Base-by-base conservation (phyloP, 2,888 invertebrate species). In the Pasiphila rectangulata region DNA sequence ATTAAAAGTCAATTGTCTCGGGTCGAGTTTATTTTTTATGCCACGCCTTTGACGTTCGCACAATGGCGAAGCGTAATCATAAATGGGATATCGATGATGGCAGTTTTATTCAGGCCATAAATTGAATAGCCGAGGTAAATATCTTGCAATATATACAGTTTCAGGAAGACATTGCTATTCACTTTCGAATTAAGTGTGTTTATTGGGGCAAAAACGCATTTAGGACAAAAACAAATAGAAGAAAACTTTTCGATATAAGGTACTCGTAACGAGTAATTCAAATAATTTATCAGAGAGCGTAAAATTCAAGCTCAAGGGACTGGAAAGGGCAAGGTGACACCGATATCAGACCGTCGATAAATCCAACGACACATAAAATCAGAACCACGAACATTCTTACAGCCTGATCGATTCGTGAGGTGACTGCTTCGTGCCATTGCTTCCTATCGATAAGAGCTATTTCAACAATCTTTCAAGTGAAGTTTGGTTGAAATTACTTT, bases 31-130 rank as follows among this genome's bases (percentile, higher is more conserved):
- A 46, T 46, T 52, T 46, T 40, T 45, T 42, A 51, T 35, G 40
- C 45, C 34, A 43, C 21, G 34, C 32, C 37, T 40, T 42, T 53
- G 52, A 49, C 46, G 39, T 46, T 37, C 23, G 39, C 24, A 55
- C 55, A 57, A 57, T 51, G 43, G 46, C 23, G 34, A 46, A 40
- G 49, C 54, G 48, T 53, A 41, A 54, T 54, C 48, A 42, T 51
- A 55, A 54, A 53, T 39, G 38, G 42, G 36, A 38, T 57, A 53
- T 51, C 51, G 43, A 51, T 37, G 55, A 49, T 51, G 40, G 40
- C 53, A 46, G 50, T 51, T 54, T 51, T 42, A 54, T 47, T 49
- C 37, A 48, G 48, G 47, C 20, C 39, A 35, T 42, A 19, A 21
- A 45, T 43, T 38, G 38, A 41, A 51, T 36, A 36, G 34, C 16